Evolutionary conservation across 92 coral and sea anemone genomes (phyloP).

Genomic region (Montipora capitata): DNA sequence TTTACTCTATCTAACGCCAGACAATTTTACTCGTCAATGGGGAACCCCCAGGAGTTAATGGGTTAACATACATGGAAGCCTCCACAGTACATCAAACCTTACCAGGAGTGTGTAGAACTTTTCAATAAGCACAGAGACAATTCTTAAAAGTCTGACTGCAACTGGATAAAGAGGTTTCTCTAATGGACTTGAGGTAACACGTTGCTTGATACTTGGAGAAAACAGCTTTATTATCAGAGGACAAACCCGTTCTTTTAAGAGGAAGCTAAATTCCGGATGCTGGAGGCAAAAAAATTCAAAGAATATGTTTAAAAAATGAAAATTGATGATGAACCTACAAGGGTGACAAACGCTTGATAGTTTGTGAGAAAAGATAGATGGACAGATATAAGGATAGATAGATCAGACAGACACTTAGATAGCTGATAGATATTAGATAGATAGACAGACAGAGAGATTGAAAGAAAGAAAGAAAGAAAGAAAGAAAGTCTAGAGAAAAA

Average conservation of each 20-base stretch:
- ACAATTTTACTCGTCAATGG: too few species aligned
- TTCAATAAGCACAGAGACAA: slow-evolving; percentile 96
- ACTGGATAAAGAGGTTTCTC: slow-evolving; percentile 97
- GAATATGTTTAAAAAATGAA: neutral
- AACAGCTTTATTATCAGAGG: slow-evolving; percentile 96
- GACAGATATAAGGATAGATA: too few species aligned
- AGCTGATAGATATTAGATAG: too few species aligned
- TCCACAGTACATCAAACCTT: slow-evolving; percentile 13
- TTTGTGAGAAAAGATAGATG: too few species aligned
- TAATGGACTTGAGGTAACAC: slow-evolving; percentile 64
- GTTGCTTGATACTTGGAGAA: slow-evolving; percentile 96
- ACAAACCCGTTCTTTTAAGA: slow-evolving; percentile 95
- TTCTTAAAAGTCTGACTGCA: slow-evolving; percentile 91
- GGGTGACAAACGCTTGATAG: too few species aligned
- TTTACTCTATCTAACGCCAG: too few species aligned
- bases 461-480: neutral
- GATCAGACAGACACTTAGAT: too few species aligned
- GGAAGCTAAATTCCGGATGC: slow-evolving; percentile 99
- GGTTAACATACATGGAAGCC: too few species aligned
- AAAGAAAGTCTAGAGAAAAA: neutral
- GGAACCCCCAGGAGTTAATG: too few species aligned
- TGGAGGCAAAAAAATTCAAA: slow-evolving; percentile 15
- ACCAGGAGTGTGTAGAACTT: slow-evolving; percentile 97
- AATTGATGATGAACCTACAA: too few species aligned
- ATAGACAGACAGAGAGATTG: too few species aligned